Evolutionary conservation across 2,113 vertebrate species (phyloP).

Genomic region (Eidolon helvum): DNA sequence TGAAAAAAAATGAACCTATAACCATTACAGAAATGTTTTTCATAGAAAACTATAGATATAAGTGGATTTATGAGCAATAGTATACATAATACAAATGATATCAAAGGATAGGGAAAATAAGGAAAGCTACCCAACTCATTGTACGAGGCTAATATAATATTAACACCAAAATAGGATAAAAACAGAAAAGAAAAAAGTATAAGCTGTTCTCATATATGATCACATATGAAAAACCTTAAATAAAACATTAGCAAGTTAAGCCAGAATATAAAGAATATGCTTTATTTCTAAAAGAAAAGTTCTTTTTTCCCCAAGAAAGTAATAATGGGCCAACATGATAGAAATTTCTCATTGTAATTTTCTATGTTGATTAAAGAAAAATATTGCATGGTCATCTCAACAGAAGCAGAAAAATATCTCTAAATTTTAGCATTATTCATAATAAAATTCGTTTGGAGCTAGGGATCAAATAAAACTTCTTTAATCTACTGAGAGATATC

Average conservation of each 20-base stretch:
- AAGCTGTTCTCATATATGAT: not conserved
- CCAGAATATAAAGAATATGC: not conserved
- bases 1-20: not conserved
- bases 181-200: not conserved
- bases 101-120: not conserved
- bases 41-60: not conserved
- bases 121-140: not conserved
- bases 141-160: not conserved
- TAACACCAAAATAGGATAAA: not conserved
- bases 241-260: not conserved
- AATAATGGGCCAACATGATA: not conserved
- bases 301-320: not conserved
- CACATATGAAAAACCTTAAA: not conserved
- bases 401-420: not conserved
- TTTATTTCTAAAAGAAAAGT: no score
- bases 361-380: not conserved
- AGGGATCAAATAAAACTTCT: not conserved
- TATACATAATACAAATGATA: not conserved
- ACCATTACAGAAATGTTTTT: not conserved
- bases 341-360: not conserved
- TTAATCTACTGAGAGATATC: not conserved
- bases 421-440: slow-evolving; percentile 1
- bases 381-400: not conserved
- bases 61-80: not conserved
- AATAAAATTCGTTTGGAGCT: not conserved